These are phyloP conservation scores for Prionailurus bengalensis DNA, from an alignment of 2,113 vertebrate genomes.

Conservation along the genomic window DNA sequence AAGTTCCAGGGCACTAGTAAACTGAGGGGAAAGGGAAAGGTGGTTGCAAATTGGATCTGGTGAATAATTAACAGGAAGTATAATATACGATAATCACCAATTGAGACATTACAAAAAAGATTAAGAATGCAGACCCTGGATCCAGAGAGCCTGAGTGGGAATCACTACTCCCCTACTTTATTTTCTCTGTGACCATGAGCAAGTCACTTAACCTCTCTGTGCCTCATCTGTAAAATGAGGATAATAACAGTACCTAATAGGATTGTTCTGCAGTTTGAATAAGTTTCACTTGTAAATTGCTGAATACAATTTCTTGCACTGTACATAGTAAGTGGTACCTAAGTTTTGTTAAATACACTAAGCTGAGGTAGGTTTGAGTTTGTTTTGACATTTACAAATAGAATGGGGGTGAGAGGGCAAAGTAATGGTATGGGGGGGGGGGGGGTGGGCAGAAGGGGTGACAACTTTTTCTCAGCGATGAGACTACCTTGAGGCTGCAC, in stretches of 20 bases:
- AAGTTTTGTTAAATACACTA: constrained; percentile 7
- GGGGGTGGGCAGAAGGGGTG: too few relatives aligned
- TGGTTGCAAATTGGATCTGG: neutral
- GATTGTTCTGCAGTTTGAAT: neutral
- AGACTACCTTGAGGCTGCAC: neutral
- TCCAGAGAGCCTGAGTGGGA: neutral
- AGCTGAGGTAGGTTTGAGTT: neutral
- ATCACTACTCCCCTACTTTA: neutral
- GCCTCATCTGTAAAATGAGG: neutral
- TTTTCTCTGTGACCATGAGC: constrained; percentile 32
- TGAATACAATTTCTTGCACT: neutral
- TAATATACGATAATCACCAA: neutral
- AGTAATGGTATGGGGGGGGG: neutral
- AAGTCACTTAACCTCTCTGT: constrained; percentile 47
- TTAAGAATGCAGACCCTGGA: neutral
- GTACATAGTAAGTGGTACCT: neutral
- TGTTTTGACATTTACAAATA: constrained; percentile 37
- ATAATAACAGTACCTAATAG: neutral
- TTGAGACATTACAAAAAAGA: neutral
- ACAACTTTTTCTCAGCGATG: neutral
- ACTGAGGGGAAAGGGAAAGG: neutral
- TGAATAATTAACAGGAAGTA: constrained; percentile 49
- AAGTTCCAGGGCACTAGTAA: constrained; percentile 2
- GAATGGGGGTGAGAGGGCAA: neutral
- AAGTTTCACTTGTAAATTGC: neutral